Evolutionary conservation across 2,113 vertebrate species (phyloP), one percentile per base, ranked within the genome.

Genomic region (Thinocorus orbignyianus): DNA sequence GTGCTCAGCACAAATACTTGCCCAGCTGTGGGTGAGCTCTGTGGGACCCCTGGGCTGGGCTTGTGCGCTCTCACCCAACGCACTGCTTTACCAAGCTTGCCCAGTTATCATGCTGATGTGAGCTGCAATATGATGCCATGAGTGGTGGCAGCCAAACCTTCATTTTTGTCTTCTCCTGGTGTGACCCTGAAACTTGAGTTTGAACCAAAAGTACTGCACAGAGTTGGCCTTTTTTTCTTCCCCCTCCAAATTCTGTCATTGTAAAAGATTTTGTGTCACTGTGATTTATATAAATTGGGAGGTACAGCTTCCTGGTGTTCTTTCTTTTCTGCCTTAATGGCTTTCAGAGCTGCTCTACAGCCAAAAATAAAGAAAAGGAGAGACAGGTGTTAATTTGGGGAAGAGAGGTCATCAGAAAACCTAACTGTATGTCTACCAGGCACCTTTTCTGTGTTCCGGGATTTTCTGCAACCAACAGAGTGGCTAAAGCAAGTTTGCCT

Each of bases 121-220:
- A 80, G 44, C 44, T 51, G 30, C 2, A 2, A 24, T 3, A 6
- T 3, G 5, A 28, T 11, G 9, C 33, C 28, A 5, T 2, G 2
- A 84, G 64, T 0, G 3, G 19, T 1, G 6, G 4, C 42, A 62
- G 52, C 16, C 55, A 72, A 81, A 90, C 2, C 41, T 86, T 25
- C 2, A 1, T 52, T 49, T 66, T 71, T 62, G 26, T n/a, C 20
- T 39, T 85, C 18, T 66, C 4, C n/a, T 81, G n/a, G 10, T 49
- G 11, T 48, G 20, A 22, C 19, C 23, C 10, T 66, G 66, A 71
- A 71, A 17, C n/a, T 86, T 44, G 33, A 54, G 3, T 54, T 88
- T 72, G 25, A 77, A 46, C 6, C 15, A 62, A n/a, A 88, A 70
- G 20, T 55, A 25, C 37, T 68, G 15, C 39, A 54, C 39, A 49